These are phyloP conservation scores for Anarsia innoxiella DNA, from an alignment of 2,888 invertebrate genomes.

Conservation along the genomic window DNA sequence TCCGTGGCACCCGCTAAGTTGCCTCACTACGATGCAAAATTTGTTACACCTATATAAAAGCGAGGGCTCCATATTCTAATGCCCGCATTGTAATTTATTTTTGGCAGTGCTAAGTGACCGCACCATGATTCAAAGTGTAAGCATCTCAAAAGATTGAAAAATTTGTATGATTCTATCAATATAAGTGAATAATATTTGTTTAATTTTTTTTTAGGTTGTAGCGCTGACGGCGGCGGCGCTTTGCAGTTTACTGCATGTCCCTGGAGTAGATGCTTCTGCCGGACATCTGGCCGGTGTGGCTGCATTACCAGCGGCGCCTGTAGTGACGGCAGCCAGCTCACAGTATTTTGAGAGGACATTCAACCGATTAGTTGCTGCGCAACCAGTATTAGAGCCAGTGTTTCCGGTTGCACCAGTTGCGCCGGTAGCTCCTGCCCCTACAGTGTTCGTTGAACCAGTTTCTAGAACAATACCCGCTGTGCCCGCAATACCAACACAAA, in stretches of 20 bases:
- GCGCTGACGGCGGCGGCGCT: slow-evolving; percentile 33
- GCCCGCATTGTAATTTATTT: slow-evolving; percentile 62
- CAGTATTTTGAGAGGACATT: slow-evolving; percentile 80
- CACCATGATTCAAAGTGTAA: slow-evolving; percentile 50
- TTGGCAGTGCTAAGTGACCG: slow-evolving; percentile 42
- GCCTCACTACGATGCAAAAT: slow-evolving; percentile 71
- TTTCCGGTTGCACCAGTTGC: slow-evolving; percentile 23
- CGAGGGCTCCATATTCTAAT: slow-evolving; percentile 57
- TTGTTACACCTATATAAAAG: slow-evolving; percentile 74
- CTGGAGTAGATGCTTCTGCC: slow-evolving; percentile 32
- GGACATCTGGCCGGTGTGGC: slow-evolving; percentile 3
- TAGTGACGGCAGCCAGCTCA: slow-evolving; percentile 80
- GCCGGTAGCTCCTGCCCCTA: slow-evolving; percentile 28
- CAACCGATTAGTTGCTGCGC: slow-evolving; percentile 64
- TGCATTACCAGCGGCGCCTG: slow-evolving; percentile 42
- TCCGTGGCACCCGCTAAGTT: slow-evolving; percentile 58
- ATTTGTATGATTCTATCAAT: no score
- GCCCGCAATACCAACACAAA: slow-evolving; percentile 25
- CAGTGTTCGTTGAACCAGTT: slow-evolving; percentile 26
- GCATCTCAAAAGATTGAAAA: no score
- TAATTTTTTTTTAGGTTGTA: slow-evolving; percentile 48
- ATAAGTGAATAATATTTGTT: slow-evolving; percentile 9
- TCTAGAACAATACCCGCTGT: slow-evolving; percentile 12
- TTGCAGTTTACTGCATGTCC: slow-evolving; percentile 40
- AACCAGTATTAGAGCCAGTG: slow-evolving; percentile 25